Percentiles rank a stretch among this genome's conserved stretches.
Conservation (phyloP, 2,113 vertebrate species). For the Pelobates fuscus region DNA sequence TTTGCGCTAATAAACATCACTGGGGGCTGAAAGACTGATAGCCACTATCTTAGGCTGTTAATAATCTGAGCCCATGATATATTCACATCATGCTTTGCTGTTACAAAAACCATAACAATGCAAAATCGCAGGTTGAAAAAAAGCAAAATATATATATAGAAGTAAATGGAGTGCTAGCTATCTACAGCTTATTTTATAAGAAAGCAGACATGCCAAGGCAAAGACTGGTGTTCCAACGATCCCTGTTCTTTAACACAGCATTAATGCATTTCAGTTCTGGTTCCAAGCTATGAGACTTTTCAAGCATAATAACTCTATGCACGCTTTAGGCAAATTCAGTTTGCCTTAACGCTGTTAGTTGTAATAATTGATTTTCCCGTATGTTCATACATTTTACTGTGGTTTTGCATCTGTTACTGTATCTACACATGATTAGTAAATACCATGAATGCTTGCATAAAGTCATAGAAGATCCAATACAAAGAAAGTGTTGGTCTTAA, state of each 20-base stretch:
- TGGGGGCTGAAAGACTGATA: too few relatives aligned
- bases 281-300: slow-evolving; percentile 29
- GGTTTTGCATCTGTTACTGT: slow-evolving; percentile 41
- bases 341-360: slow-evolving; percentile 37
- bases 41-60: too few relatives aligned
- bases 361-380: slow-evolving; percentile 38
- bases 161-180: too few relatives aligned
- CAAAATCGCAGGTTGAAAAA: too few relatives aligned
- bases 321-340: slow-evolving; percentile 38
- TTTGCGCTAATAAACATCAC: too few relatives aligned
- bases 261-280: slow-evolving; percentile 21
- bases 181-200: background rate
- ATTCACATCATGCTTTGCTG: too few relatives aligned
- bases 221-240: background rate
- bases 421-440: slow-evolving; percentile 36
- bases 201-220: slow-evolving; percentile 4
- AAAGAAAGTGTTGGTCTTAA: slow-evolving; percentile 9
- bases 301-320: slow-evolving; percentile 38
- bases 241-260: slow-evolving; percentile 2
- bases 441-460: slow-evolving; percentile 21
- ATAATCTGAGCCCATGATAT: too few relatives aligned
- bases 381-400: slow-evolving; percentile 28
- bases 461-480: slow-evolving; percentile 17
- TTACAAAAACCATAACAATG: too few relatives aligned
- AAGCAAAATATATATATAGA: too few relatives aligned